phyloP scores from a whole-genome alignment of 1,140 invertebrate species.

The Gyrodactylus salaris region DNA sequence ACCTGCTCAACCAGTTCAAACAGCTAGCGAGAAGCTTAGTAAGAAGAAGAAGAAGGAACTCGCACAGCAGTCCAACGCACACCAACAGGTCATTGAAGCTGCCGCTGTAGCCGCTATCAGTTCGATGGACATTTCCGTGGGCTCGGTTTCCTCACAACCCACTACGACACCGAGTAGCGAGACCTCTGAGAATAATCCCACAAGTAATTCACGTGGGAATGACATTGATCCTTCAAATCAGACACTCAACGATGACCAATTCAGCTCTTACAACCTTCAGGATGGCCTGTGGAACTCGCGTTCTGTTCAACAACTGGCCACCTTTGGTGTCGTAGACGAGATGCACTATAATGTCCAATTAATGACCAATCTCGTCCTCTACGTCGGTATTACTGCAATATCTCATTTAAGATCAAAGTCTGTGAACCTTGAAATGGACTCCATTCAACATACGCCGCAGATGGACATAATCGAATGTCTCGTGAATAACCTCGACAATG shows the following conservation, averaged over 20 bases:
- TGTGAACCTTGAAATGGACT: conserved; percentile 60
- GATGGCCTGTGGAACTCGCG: neutral
- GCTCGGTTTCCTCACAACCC: neutral
- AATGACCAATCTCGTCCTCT: conserved; percentile 79
- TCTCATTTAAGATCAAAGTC: conserved; percentile 29
- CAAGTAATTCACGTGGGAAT: neutral
- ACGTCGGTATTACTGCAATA: conserved; percentile 83
- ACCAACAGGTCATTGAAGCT: neutral
- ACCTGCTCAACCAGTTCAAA: neutral
- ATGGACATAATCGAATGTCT: conserved; percentile 99
- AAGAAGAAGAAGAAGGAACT: neutral
- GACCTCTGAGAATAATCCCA: neutral
- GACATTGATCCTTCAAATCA: neutral
- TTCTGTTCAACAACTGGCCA: neutral
- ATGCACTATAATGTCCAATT: conserved; percentile 66
- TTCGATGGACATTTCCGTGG: neutral
- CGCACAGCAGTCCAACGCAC: too few species aligned
- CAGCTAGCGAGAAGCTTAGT: neutral
- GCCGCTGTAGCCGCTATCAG: neutral
- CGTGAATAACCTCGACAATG: conserved; percentile 74
- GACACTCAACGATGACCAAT: neutral
- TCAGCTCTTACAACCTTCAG: neutral
- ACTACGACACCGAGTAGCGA: neutral
- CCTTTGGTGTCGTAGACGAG: conserved; percentile 19
- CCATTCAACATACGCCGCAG: conserved; percentile 68